Conservation (phyloP, 64 coral and sea anemone genomes). For the Trachythela sp. region DNA sequence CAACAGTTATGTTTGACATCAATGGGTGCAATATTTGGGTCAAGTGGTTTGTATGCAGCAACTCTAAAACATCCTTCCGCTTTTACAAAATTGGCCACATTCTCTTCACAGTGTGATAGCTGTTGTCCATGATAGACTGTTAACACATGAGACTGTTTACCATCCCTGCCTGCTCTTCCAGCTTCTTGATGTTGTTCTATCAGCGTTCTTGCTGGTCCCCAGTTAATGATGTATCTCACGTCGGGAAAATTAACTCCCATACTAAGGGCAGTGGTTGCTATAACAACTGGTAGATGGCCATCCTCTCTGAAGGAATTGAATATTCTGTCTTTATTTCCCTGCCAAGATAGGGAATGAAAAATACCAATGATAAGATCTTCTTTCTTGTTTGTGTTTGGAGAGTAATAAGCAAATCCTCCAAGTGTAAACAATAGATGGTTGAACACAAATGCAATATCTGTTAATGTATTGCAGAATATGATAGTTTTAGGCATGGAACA, state of each 20-base stretch:
- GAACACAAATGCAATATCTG: neutral
- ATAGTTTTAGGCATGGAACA: neutral
- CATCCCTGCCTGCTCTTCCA: no score
- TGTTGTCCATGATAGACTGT: slow-evolving; percentile 48
- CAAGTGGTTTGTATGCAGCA: slow-evolving; percentile 23
- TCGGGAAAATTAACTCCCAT: no score
- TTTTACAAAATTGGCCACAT: slow-evolving; percentile 14
- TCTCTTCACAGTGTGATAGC: slow-evolving; percentile 30
- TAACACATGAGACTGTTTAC: slow-evolving; percentile 9
- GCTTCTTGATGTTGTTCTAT: slow-evolving; percentile 48
- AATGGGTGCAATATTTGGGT: slow-evolving; percentile 2
- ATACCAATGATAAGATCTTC: no score
- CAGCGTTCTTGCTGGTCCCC: slow-evolving; percentile 16
- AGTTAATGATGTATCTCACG: no score
- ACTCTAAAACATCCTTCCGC: slow-evolving; percentile 5
- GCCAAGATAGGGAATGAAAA: no score
- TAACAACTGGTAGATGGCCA: no score
- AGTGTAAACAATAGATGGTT: no score
- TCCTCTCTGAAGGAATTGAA: no score
- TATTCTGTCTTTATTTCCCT: no score
- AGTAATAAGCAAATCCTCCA: slow-evolving; percentile 47
- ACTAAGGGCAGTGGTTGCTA: no score
- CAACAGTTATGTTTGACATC: slow-evolving; percentile 7
- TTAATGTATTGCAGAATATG: neutral
- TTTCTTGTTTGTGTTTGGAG: no score